A percentile compares a stretch with the other conserved stretches of the same genome.
phyloP scores from a whole-genome alignment of 2,113 vertebrate species.

The Xenopus borealis region DNA sequence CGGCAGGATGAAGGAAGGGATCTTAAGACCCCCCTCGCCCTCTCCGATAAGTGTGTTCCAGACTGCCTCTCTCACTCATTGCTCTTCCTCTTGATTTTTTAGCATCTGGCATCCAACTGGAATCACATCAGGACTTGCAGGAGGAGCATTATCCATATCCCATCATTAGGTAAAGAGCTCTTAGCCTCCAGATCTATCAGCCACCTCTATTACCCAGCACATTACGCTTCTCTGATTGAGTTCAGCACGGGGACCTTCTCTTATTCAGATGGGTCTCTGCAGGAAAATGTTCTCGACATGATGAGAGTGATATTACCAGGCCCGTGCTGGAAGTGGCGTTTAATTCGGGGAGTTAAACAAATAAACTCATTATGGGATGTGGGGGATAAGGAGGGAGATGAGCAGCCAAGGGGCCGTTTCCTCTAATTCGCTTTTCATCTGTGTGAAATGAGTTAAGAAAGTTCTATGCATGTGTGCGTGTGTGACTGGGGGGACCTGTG shows the following conservation, averaged over 20 bases:
- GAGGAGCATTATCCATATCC: slow-evolving; percentile 98
- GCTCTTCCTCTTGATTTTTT: slow-evolving; percentile 85
- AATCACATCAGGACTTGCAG: slow-evolving; percentile 95
- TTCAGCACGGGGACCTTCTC: slow-evolving; percentile 91
- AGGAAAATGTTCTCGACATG: slow-evolving; percentile 94
- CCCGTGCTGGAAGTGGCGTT: slow-evolving; percentile 87
- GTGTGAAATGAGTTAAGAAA: slow-evolving; percentile 89
- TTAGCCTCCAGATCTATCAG: slow-evolving; percentile 88
- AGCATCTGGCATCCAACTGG: slow-evolving; percentile 99
- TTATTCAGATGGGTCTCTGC: slow-evolving; percentile 97
- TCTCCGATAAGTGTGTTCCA: slow-evolving; percentile 51
- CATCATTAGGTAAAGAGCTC: slow-evolving; percentile 96
- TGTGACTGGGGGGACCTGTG: not conserved
- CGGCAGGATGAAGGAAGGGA: slow-evolving; percentile 68
- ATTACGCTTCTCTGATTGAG: slow-evolving; percentile 88
- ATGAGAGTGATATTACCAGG: slow-evolving; percentile 90
- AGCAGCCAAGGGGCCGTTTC: slow-evolving; percentile 87
- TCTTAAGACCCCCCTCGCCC: slow-evolving; percentile 47
- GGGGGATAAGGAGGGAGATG: slow-evolving; percentile 62
- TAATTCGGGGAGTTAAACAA: slow-evolving; percentile 98
- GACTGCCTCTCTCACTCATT: slow-evolving; percentile 78
- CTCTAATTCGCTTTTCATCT: slow-evolving; percentile 84
- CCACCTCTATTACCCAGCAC: slow-evolving; percentile 88
- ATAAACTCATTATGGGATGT: slow-evolving; percentile 88
- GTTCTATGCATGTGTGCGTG: slow-evolving; percentile 17